Evolutionary conservation across 2,797 vertebrate species (phyloP), one percentile per base, ranked within the genome.

Genomic region (Botia almorhae): DNA sequence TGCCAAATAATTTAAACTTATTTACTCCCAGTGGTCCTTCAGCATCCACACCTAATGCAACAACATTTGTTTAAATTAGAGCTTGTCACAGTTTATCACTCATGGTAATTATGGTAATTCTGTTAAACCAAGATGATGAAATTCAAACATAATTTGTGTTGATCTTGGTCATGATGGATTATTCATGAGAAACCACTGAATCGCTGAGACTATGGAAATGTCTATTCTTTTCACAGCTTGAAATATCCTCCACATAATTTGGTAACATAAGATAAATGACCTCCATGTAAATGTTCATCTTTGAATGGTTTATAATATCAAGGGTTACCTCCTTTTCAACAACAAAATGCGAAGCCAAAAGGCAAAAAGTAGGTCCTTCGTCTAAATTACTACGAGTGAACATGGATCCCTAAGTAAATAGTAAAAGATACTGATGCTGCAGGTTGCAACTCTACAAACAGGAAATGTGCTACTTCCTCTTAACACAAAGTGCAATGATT

Each of bases 401-500:
- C 4, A 2, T 4, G n/a, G 39, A 23, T 19, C 53, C 14, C 51
- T 23, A 7, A 29, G 70, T 74, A 21, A 14, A 46, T 56, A 51
- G 23, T 50, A n/a, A 65, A 61, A 75, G 48, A 64, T 4, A 29
- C 16, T 61, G 55, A 72, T 64, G 67, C 12, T 13, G 51, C 19
- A 68, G 26, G 26, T 39, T 39, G 50, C 36, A 81, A 60, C 51
- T 72, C 50, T 48, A 33, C 65, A 78, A 74, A 75, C 81, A 88
- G 87, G 85, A 33, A 33, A 74, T 82, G 60, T 69, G 74, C 46
- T 19, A 76, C 82, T 89, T 88, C 85, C 85, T 65, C 50, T 56
- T 43, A 17, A 74, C 46, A 16, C 50, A 61, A 63, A n/a, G 67
- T 26, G 33, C 48, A 64, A 81, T 73, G 63, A 39, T 48, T 83